A percentile compares a stretch with the other conserved stretches of the same genome.
Conservation (phyloP, 1,140 invertebrate genomes). For the Leptonema lineaticorne region DNA sequence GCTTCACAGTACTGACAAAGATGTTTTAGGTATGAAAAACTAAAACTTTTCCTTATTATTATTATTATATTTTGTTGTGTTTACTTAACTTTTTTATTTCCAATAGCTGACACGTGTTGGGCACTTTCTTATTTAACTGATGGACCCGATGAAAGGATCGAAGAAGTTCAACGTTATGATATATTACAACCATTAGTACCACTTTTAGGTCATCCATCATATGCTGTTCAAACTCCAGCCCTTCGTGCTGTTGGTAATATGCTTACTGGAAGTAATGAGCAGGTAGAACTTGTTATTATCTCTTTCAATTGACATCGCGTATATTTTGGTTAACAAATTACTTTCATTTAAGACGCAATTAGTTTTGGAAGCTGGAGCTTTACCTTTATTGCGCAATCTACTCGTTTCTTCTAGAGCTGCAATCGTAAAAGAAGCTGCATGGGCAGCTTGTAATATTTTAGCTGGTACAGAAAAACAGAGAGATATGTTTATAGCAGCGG, state of each 20-base stretch:
- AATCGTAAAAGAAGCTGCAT: constrained; percentile 90
- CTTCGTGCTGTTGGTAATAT: constrained; percentile 86
- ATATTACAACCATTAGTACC: constrained; percentile 76
- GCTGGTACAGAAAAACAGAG: constrained; percentile 95
- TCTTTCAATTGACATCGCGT: background rate
- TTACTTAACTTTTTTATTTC: constrained; percentile 1
- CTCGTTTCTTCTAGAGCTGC: constrained; percentile 73
- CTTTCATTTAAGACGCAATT: constrained; percentile 74
- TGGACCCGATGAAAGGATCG: constrained; percentile 92
- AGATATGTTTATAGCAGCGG: constrained; percentile 88
- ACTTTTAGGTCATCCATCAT: constrained; percentile 70
- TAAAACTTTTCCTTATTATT: background rate
- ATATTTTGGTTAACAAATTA: constrained; percentile 39
- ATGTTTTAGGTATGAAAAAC: constrained; percentile 65
- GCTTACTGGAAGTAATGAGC: constrained; percentile 77
- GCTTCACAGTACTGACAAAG: constrained; percentile 71
- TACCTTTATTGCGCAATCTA: constrained; percentile 70
- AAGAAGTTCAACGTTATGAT: constrained; percentile 71
- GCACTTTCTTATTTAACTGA: constrained; percentile 95
- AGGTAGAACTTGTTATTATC: constrained; percentile 54
- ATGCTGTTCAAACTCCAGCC: constrained; percentile 84
- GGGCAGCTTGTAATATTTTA: constrained; percentile 98
- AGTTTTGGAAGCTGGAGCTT: constrained; percentile 78
- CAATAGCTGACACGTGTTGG: constrained; percentile 90
- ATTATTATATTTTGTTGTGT: no score